Evolutionary conservation across 2,113 vertebrate genomes (phyloP).

Genomic region (Smithornis capensis): DNA sequence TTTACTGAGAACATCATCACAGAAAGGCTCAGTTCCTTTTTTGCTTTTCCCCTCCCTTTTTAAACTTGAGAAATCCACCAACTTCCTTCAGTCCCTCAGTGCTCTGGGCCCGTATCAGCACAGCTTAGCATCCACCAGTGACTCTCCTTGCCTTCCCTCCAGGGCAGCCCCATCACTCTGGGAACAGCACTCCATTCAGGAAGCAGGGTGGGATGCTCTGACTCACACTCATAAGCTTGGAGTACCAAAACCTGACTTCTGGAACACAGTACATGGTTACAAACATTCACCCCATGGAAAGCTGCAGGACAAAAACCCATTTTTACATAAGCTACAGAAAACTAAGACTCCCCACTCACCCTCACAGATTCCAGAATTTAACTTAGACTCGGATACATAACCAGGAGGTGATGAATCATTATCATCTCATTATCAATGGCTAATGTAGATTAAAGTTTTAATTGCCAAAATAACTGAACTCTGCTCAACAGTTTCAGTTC

Average conservation of each 20-base stretch:
- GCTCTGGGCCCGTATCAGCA: accelerated
- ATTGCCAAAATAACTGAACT: background rate
- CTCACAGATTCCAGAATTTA: background rate
- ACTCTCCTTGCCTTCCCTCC: background rate
- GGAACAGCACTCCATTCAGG: background rate
- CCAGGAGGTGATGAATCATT: background rate
- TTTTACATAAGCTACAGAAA: background rate
- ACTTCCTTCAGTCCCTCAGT: background rate
- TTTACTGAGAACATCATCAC: accelerated
- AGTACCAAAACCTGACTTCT: background rate
- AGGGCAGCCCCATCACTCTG: background rate
- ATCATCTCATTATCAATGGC: background rate
- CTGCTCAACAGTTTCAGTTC: constrained; percentile 27
- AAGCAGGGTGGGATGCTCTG: background rate
- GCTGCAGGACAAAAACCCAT: background rate
- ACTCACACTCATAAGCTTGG: background rate
- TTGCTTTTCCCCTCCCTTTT: background rate
- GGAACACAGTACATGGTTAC: background rate
- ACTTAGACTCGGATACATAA: background rate
- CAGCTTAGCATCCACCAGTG: background rate
- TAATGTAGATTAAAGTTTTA: background rate
- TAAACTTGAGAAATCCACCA: background rate
- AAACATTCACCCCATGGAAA: background rate
- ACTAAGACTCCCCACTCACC: background rate
- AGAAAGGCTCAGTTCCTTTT: background rate